Evolutionary conservation across 2,797 vertebrate genomes (phyloP).

Genomic region (Antrozous pallidus): DNA sequence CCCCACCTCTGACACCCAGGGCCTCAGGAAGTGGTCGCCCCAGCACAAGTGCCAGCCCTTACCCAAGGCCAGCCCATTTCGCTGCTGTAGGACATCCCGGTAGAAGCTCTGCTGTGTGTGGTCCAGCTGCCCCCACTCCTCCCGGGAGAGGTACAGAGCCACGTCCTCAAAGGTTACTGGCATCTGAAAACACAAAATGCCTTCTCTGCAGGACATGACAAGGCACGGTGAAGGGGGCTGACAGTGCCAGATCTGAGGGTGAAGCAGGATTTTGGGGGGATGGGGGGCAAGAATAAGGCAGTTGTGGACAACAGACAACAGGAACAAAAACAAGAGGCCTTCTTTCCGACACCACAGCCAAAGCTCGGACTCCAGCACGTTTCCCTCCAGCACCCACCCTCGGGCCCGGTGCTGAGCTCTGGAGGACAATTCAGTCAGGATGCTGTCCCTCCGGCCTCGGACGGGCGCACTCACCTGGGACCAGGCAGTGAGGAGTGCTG

Average conservation of each 20-base stretch:
- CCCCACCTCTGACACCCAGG: background rate
- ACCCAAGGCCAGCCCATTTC: slow-evolving; percentile 53
- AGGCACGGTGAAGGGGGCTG: background rate
- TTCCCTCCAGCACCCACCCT: background rate
- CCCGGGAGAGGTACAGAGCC: slow-evolving; percentile 70
- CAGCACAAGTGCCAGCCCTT: background rate
- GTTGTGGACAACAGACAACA: background rate
- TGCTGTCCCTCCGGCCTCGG: background rate
- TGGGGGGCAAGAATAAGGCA: background rate
- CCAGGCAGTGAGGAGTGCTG: slow-evolving; percentile 68
- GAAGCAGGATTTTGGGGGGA: background rate
- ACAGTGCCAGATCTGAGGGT: background rate
- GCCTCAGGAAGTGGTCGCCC: background rate
- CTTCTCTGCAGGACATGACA: background rate
- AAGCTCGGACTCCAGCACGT: background rate
- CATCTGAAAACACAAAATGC: slow-evolving; percentile 59
- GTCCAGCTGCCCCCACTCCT: slow-evolving; percentile 74
- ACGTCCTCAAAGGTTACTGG: slow-evolving; percentile 75
- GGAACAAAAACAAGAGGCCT: background rate
- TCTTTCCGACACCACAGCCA: background rate
- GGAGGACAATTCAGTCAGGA: rapidly evolving
- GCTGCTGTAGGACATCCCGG: slow-evolving; percentile 49
- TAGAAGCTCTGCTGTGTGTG: slow-evolving; percentile 57
- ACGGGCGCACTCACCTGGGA: slow-evolving; percentile 62
- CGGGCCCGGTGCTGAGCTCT: background rate